Conservation (phyloP, 2,888 invertebrate genomes). For the Rotaria socialis region DNA sequence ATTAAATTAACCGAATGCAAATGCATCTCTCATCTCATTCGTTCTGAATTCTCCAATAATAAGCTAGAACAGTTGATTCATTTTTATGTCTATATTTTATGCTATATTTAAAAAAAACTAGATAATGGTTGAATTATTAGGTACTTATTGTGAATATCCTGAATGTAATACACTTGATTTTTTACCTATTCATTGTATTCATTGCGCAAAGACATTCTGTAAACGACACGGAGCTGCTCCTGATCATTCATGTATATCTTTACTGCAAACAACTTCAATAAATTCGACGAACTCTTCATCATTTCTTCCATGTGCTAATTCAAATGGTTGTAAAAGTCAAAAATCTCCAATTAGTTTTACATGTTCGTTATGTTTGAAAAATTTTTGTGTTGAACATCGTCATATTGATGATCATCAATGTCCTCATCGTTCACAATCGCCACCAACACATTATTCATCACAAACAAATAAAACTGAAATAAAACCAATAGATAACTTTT, state of each 20-base stretch:
- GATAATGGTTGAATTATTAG: conserved; percentile 33
- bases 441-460: neutral
- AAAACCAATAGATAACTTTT: neutral
- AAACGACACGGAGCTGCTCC: conserved; percentile 39
- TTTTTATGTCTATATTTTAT: neutral
- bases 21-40: neutral
- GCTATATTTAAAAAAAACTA: neutral
- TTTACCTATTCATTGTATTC: conserved; percentile 39
- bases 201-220: conserved; percentile 38
- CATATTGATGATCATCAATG: conserved; percentile 39
- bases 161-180: conserved; percentile 42
- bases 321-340: conserved; percentile 30
- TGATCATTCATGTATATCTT: conserved; percentile 37
- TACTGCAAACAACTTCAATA: conserved; percentile 2
- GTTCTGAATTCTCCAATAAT: neutral
- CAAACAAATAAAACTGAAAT: conserved; percentile 17
- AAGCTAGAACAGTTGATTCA: neutral
- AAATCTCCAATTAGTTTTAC: conserved; percentile 34
- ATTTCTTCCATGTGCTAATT: conserved; percentile 37
- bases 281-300: conserved; percentile 24
- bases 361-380: conserved; percentile 39
- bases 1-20: neutral
- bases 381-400: conserved; percentile 43
- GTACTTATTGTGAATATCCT: conserved; percentile 40
- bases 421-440: neutral